Evolutionary conservation across 2,888 invertebrate species (phyloP), one percentile per base, ranked within the genome.

Genomic region (Pemphredon lugubris): DNA sequence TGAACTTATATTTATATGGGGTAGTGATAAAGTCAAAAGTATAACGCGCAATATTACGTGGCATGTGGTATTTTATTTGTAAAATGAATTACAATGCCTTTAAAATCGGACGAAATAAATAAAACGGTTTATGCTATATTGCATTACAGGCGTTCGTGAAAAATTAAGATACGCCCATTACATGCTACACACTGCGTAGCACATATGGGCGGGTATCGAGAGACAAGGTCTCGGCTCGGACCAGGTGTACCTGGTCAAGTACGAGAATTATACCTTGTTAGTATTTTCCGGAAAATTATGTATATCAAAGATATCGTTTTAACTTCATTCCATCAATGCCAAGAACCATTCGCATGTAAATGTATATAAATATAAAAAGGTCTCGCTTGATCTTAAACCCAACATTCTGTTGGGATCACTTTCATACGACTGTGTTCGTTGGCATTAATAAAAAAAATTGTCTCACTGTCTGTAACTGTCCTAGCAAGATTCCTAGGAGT

Each of bases 41-140:
- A 1, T 4, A 2, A 34, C 6, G 4, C 13, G 13, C n/a, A 7
- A 37, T 53, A 51, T 54, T 34, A 53, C 51, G 16, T 42, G 50
- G 44, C 72, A 72, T 37, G 70, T 63, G 16, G 47, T 60, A 26
- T 51, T 73, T 79, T 70, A 76, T 79, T 73, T 48, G 51, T 73
- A 64, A 75, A 66, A 79, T 45, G 54, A 76, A 63, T 69, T 79
- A 79, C 68, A 75, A 45, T 64, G 47, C 44, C 44, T 61, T 66
- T 39, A 44, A 73, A 26, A 64, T 67, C 37, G 48, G 58, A 37
- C n/a, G 42, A 76, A 79, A 79, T 79, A 79, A 79, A 79, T 79
- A 73, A 64, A 70, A 66, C 37, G n/a, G 34, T 61, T 61, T 44
- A 21, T 26, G 58, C 48, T 40, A 57, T 51, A 51, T 47, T 53